A percentile compares a stretch with the other conserved stretches of the same genome.
Evolutionary conservation across 2,797 vertebrate species (phyloP).

Genomic region (Tarsius wallacei): DNA sequence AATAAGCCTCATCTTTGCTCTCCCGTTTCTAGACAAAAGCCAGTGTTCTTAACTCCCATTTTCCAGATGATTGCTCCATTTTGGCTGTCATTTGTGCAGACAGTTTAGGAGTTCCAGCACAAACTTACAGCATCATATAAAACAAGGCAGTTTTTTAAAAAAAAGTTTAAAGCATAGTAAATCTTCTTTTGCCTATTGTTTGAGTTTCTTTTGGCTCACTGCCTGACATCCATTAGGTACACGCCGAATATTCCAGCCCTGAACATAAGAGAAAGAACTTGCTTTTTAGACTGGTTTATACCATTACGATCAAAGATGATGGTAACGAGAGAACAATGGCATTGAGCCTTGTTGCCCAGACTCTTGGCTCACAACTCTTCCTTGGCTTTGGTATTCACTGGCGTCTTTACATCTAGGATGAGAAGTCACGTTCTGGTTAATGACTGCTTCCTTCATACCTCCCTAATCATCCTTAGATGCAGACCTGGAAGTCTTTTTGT

Average conservation of each 20-base stretch:
- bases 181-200: conserved; percentile 46
- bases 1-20: background rate
- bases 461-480: background rate
- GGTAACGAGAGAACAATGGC: background rate
- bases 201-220: conserved; percentile 45
- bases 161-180: background rate
- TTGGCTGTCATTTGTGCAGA: conserved; percentile 51
- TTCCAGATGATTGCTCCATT: conserved; percentile 33
- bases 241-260: conserved; percentile 13
- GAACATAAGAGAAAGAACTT: conserved; percentile 10
- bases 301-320: background rate
- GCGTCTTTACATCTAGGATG: background rate
- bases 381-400: background rate
- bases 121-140: conserved; percentile 48
- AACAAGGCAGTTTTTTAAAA: background rate
- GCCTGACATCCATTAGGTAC: conserved; percentile 12
- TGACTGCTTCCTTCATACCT: background rate
- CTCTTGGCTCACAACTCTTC: background rate
- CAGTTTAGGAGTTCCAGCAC: background rate
- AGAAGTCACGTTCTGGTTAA: conserved; percentile 4
- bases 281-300: conserved; percentile 25
- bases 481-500: background rate
- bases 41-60: background rate
- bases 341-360: background rate
- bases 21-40: conserved; percentile 31